phyloP scores from a whole-genome alignment of 2,888 invertebrate genomes.

The Oscheius sp. region DNA sequence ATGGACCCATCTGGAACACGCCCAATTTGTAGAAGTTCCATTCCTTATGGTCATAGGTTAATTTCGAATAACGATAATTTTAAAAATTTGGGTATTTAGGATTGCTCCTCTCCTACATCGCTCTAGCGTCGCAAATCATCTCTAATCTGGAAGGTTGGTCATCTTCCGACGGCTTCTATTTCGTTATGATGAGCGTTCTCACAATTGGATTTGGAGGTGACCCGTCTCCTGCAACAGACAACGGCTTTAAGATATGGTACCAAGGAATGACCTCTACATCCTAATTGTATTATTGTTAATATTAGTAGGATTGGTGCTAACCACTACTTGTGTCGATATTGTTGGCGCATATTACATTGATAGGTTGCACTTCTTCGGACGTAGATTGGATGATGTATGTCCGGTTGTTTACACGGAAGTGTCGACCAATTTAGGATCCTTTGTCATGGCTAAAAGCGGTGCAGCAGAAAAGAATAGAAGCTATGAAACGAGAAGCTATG shows the following conservation, averaged over 20 bases:
- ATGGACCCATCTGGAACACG: constrained; percentile 71
- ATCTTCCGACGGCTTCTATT: constrained; percentile 89
- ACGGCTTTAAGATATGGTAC: constrained; percentile 70
- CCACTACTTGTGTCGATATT: constrained; percentile 96
- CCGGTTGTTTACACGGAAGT: constrained; percentile 32
- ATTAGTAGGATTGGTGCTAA: constrained; percentile 90
- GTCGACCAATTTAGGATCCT: constrained; percentile 57
- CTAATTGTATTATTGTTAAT: constrained; percentile 90
- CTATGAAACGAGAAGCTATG: constrained; percentile 73
- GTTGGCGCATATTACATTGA: constrained; percentile 80
- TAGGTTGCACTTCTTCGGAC: constrained; percentile 71
- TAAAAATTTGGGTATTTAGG: constrained; percentile 23
- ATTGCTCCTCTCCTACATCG: constrained; percentile 53
- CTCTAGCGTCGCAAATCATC: constrained; percentile 61
- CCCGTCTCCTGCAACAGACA: background rate
- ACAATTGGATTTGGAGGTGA: constrained; percentile 84
- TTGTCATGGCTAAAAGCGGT: constrained; percentile 71
- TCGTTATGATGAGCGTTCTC: constrained; percentile 94
- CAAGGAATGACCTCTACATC: constrained; percentile 85
- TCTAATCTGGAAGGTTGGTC: constrained; percentile 55
- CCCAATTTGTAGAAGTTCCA: constrained; percentile 71
- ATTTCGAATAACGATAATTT: background rate
- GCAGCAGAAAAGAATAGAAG: constrained; percentile 70
- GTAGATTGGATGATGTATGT: constrained; percentile 63
- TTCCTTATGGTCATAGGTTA: constrained; percentile 63